Conservation (phyloP, 2,113 vertebrate genomes). For the Corythaixoides concolor region DNA sequence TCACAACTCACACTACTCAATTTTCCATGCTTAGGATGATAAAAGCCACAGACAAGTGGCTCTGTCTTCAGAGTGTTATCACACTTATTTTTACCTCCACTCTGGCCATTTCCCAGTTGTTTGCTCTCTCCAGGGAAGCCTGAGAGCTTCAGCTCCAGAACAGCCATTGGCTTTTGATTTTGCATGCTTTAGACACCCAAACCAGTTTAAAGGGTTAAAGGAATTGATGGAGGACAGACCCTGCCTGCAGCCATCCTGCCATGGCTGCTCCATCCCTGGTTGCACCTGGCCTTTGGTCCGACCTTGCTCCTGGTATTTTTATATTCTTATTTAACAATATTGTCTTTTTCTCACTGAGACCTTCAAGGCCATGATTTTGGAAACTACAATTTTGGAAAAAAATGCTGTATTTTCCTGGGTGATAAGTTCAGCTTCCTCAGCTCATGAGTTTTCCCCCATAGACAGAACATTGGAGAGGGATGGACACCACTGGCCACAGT, state of each 20-base stretch:
- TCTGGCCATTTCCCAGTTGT: background rate
- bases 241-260: background rate
- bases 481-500: fast-evolving
- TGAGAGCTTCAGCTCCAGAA: background rate
- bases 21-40: background rate
- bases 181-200: background rate
- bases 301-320: background rate
- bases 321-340: background rate
- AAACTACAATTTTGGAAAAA: background rate
- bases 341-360: background rate
- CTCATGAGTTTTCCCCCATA: background rate
- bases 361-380: background rate
- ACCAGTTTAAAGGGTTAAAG: background rate
- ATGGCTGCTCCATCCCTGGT: background rate
- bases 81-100: background rate
- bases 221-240: background rate
- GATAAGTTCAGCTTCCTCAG: background rate
- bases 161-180: background rate
- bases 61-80: background rate
- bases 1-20: background rate
- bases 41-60: fast-evolving
- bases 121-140: background rate
- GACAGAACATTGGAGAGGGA: fast-evolving
- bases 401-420: background rate
- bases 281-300: background rate